These are phyloP conservation scores for Arothron firmamentum DNA, from an alignment of 2,113 vertebrate genomes.

Conservation along the genomic window DNA sequence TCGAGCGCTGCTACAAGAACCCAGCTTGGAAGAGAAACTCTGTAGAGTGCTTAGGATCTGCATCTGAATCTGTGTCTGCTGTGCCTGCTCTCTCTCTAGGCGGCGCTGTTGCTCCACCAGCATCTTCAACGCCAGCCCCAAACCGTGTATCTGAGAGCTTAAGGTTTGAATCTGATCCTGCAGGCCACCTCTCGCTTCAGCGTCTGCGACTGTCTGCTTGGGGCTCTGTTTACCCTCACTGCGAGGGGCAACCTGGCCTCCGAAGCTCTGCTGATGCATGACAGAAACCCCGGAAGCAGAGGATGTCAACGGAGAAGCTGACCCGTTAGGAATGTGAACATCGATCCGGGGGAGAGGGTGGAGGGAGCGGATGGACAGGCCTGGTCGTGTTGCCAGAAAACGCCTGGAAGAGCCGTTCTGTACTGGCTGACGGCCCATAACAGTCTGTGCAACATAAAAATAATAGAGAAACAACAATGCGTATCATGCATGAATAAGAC, in stretches of 20 bases:
- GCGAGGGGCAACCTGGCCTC: constrained; percentile 32
- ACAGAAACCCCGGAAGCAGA: constrained; percentile 30
- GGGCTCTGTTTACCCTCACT: constrained; percentile 50
- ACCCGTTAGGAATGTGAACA: constrained; percentile 57
- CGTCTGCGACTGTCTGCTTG: constrained; percentile 50
- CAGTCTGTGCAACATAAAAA: constrained; percentile 50
- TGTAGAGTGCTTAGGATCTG: constrained; percentile 81
- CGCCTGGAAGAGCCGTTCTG: constrained; percentile 33
- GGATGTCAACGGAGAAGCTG: constrained; percentile 36
- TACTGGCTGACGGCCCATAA: constrained; percentile 48
- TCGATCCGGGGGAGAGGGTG: constrained; percentile 61
- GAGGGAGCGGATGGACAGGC: constrained; percentile 35
- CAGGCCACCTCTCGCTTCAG: constrained; percentile 23
- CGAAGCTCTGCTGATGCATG: constrained; percentile 46
- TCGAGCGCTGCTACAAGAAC: constrained; percentile 43
- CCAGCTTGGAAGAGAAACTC: constrained; percentile 67
- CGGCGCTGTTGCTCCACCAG: constrained; percentile 76
- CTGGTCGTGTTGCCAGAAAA: constrained; percentile 57
- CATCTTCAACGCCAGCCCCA: constrained; percentile 73
- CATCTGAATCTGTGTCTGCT: constrained; percentile 82
- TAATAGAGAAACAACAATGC: not conserved
- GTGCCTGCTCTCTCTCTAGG: constrained; percentile 77
- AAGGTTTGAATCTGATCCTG: constrained; percentile 75
- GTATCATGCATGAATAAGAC: not conserved
- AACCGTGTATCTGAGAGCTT: constrained; percentile 70